Base-by-base conservation (phyloP, 2,888 invertebrate genomes). In the Aspidiotus destructor region DNA sequence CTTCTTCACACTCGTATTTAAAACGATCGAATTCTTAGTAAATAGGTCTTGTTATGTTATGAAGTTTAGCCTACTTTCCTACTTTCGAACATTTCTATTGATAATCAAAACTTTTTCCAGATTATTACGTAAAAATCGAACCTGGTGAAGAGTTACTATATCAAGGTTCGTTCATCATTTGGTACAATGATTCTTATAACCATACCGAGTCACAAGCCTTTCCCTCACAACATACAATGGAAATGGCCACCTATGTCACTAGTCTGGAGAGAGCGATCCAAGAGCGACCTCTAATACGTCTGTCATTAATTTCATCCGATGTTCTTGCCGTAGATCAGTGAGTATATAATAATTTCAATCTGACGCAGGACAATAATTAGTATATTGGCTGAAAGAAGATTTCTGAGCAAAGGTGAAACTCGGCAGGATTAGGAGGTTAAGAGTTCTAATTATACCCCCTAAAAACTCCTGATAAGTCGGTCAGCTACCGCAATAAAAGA, bases 281-380 rank as follows among this genome's bases (percentile, higher is more conserved):
- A 57, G 65, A 58, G 44, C 65, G 58, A 42, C 65, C 65, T 42
- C 16, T 42, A 11, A 17, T 65, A 44, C 65, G 65, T 16, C 57
- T 65, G 16, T 57, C 65, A 53, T 68, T 71, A 44, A 52, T 71
- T 52, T 70, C 70, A 9, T 68, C 68, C 8, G 71, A 71, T 60
- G 44, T 71, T 11, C 60, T 71, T n/a, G 70, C 71, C 28, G 55
- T 71, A 9, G 71, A 71, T 68, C 60, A 42, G 71, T 71, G 61
- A 28, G 70, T 42, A 28, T 17, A 41, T 17, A 41, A 62, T 52
- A 17, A 70, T 42, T 60, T 40, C 16, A 41, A 9, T 41, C 40
- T 41, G 41, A 7, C 2, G 60, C 17, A 8, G 60, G 40, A 41
- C 60, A 60, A 60, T 6, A 60, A 16, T 60, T 41, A 13, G 10